phyloP scores from a whole-genome alignment of 2,797 vertebrate genomes.

The Molossus alvarezi region DNA sequence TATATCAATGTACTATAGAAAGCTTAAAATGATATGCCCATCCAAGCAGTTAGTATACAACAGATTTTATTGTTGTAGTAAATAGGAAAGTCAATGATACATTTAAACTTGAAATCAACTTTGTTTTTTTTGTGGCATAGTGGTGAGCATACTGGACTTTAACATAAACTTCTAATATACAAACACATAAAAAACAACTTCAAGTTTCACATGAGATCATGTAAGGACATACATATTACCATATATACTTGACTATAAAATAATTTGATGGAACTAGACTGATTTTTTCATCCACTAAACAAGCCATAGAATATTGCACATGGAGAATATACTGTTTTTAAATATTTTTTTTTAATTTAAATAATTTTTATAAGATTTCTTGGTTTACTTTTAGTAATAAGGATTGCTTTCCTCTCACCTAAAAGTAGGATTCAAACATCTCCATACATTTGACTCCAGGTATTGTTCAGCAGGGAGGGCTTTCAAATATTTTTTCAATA shows the following conservation, averaged over 20 bases:
- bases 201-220: neutral
- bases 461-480: neutral
- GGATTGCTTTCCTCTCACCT: neutral
- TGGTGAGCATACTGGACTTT: neutral
- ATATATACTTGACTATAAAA: neutral
- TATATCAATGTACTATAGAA: neutral
- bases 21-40: neutral
- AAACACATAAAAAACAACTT: neutral
- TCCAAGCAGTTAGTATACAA: neutral
- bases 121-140: neutral
- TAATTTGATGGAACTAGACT: neutral
- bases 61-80: neutral
- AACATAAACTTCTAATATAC: neutral
- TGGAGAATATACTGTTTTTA: neutral
- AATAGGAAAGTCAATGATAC: neutral
- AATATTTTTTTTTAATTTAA: neutral
- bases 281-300: neutral
- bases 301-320: neutral
- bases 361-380: neutral
- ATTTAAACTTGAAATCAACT: neutral
- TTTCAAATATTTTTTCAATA: neutral
- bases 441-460: neutral
- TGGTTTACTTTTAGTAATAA: neutral
- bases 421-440: neutral
- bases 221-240: neutral